A percentile compares a stretch with the other conserved stretches of the same genome.
Conservation (phyloP, 2,113 vertebrate species). For the Proteles cristata region DNA sequence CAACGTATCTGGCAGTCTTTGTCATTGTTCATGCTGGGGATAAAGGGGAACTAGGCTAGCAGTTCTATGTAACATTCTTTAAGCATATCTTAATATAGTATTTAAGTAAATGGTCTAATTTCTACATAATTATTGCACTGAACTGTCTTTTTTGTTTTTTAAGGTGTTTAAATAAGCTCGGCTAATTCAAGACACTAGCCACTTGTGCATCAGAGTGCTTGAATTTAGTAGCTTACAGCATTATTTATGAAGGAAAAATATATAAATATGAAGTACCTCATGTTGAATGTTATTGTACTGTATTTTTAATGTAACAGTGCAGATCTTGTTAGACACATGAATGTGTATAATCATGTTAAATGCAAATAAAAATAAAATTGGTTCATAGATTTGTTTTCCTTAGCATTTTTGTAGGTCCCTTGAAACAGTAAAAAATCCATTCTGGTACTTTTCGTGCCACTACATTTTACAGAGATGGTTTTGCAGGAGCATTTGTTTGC, state of each 20-base stretch:
- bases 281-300: conserved; percentile 93
- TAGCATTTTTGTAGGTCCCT: conserved; percentile 76
- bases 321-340: conserved; percentile 94
- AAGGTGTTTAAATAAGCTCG: conserved; percentile 79
- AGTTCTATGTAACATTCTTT: conserved; percentile 85
- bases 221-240: conserved; percentile 84
- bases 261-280: conserved; percentile 90
- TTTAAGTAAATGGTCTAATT: conserved; percentile 86
- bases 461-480: conserved; percentile 63
- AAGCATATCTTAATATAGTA: conserved; percentile 84
- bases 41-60: conserved; percentile 77
- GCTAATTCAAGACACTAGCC: conserved; percentile 82
- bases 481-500: conserved; percentile 71
- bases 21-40: conserved; percentile 72
- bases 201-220: conserved; percentile 82
- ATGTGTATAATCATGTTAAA: conserved; percentile 92
- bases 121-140: conserved; percentile 86
- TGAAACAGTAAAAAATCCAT: conserved; percentile 65
- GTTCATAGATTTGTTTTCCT: conserved; percentile 83
- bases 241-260: conserved; percentile 90
- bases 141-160: conserved; percentile 76
- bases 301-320: conserved; percentile 94
- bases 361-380: conserved; percentile 91
- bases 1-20: conserved; percentile 74
- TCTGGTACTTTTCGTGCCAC: conserved; percentile 48